Conservation (phyloP, 2,888 invertebrate genomes). For the Drosophila niveifrons region DNA sequence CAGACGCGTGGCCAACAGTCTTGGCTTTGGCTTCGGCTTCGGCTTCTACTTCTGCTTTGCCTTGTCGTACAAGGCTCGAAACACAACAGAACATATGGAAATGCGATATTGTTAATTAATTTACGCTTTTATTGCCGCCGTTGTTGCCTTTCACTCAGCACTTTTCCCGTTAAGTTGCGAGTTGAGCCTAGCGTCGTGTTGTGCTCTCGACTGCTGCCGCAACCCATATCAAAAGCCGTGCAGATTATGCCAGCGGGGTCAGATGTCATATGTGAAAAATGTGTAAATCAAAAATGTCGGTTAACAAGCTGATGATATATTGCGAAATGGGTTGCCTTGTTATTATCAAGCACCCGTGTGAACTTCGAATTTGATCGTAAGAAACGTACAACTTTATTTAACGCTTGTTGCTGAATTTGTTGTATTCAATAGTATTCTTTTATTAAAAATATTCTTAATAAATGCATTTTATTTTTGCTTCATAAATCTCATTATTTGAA, state of each 20-base stretch:
- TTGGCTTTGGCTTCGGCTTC: slow-evolving; percentile 30
- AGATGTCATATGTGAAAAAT: slow-evolving; percentile 20
- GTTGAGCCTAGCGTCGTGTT: not conserved
- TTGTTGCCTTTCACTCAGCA: slow-evolving; percentile 52
- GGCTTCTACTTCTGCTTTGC: slow-evolving; percentile 42
- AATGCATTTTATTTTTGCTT: too few species aligned
- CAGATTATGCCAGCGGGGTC: slow-evolving; percentile 57
- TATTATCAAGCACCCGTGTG: not conserved
- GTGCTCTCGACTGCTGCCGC: slow-evolving; percentile 7
- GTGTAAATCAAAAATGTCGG: slow-evolving; percentile 67
- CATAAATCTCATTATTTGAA: too few species aligned
- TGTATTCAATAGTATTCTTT: too few species aligned
- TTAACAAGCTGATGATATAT: slow-evolving; percentile 32
- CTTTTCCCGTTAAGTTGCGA: slow-evolving; percentile 33
- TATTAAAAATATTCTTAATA: too few species aligned
- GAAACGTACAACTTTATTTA: not conserved
- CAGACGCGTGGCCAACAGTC: slow-evolving; percentile 1
- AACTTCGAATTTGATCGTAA: not conserved
- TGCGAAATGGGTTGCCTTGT: not conserved
- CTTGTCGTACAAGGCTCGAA: slow-evolving; percentile 5
- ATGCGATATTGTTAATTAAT: slow-evolving; percentile 77
- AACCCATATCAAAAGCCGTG: slow-evolving; percentile 61
- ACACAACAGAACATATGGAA: slow-evolving; percentile 58
- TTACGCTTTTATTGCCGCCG: slow-evolving; percentile 72
- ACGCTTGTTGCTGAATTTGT: not conserved